Evolutionary conservation across 2,888 invertebrate species (phyloP).

Genomic region (Eupithecia dodoneata): DNA sequence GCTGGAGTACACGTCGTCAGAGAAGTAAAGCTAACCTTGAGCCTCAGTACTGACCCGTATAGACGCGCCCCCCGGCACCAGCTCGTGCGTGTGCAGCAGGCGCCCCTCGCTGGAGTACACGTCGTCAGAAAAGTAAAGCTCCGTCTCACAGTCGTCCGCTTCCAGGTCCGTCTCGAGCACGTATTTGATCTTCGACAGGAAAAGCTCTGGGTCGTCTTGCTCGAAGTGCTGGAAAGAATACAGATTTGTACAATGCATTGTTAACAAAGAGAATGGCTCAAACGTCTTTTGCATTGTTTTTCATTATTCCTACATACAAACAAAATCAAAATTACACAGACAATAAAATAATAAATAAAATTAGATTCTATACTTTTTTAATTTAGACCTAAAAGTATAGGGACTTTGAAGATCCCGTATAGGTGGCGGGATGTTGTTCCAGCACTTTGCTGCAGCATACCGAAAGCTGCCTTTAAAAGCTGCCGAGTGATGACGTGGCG

Average conservation of each 20-base stretch:
- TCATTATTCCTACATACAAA: no score
- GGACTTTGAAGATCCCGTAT: no score
- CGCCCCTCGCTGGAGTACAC: constrained; percentile 92
- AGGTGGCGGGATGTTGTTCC: no score
- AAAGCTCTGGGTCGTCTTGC: constrained; percentile 97
- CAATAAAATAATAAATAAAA: no score
- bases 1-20: constrained; percentile 94
- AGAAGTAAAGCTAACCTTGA: constrained; percentile 94
- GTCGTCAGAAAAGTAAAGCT: constrained; percentile 95
- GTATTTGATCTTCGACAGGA: constrained; percentile 96
- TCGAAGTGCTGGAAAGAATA: constrained; percentile 94
- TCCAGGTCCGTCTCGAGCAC: constrained; percentile 96
- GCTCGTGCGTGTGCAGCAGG: constrained; percentile 90
- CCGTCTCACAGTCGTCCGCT: constrained; percentile 87
- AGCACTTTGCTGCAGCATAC: no score
- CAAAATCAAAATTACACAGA: no score
- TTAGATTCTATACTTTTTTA: no score
- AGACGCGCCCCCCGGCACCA: constrained; percentile 92
- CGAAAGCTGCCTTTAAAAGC: no score
- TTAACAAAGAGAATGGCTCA: neutral
- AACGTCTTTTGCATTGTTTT: neutral
- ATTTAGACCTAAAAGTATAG: no score
- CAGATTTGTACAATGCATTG: constrained; percentile 54
- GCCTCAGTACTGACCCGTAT: no score
- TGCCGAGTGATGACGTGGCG: no score